Base-by-base conservation (phyloP, 2,113 vertebrate genomes). In the Chauna torquata region DNA sequence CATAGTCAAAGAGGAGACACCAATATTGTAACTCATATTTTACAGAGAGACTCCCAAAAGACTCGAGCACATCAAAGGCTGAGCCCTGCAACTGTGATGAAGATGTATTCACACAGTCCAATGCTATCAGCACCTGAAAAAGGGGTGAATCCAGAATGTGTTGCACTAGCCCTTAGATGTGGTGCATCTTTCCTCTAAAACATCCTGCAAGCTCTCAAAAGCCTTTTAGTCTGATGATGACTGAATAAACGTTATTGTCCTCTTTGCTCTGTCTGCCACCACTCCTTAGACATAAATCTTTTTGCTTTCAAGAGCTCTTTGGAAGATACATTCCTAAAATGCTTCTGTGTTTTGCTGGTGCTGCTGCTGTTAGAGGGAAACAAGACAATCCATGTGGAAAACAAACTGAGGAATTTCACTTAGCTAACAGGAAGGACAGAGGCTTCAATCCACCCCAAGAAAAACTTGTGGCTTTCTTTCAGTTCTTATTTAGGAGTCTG, bases 251-350 rank as follows among this genome's bases (percentile, higher is more conserved):
- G 74, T 77, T 96, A 72, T 57, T 85, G 65, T 79, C 79, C 45
- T 54, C 54, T 91, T 91, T 66, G 52, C 19, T 88, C 66, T 88
- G 94, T 75, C 81, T 87, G 86, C n/a, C 71, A 70, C 70, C 45
- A 25, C 61, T 76, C 82, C 55, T 86, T 55, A 74, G 27, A 47
- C 38, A 80, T 82, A 85, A 77, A 90, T 95, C 87, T 70, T 57
- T 49, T 70, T 65, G 34, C 84, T 82, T 79, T 90, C 79, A 83
- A 92, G 75, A 82, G 66, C 55, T 62, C 89, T 96, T 92, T 77
- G 82, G 45, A 97, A 96, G 75, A 96, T 25, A 6, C 93, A 86
- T 91, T 96, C 91, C 91, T 91, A 68, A 96, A 91, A 74, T 18
- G 23, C 71, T 91, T 85, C 81, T 59, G 81, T 0, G 0, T 92